These are phyloP conservation scores for Patella caerulea DNA, from an alignment of 2,888 invertebrate species.

Conservation along the genomic window DNA sequence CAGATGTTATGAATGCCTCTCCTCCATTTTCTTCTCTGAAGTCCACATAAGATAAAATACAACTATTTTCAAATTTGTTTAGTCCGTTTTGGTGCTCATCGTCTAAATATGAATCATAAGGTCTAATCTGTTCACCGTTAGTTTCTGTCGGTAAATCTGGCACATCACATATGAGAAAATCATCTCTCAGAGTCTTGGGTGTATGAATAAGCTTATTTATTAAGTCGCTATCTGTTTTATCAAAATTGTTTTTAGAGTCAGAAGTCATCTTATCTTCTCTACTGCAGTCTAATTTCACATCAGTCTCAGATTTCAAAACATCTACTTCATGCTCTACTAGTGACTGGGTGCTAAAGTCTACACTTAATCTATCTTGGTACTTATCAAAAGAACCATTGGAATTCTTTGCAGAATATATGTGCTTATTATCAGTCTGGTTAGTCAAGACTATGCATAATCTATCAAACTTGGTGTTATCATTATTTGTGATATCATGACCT, in stretches of 20 bases:
- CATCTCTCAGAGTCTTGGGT: background rate
- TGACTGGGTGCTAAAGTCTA: background rate
- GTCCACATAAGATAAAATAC: too few species aligned
- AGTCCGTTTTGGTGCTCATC: too few species aligned
- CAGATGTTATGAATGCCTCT: too few species aligned
- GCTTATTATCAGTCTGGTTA: background rate
- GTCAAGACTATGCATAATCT: background rate
- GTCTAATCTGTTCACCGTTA: too few species aligned
- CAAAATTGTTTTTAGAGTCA: background rate
- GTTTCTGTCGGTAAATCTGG: too few species aligned
- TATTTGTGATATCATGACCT: background rate
- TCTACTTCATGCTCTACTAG: background rate
- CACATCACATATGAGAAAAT: too few species aligned
- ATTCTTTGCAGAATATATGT: background rate
- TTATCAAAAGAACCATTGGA: background rate
- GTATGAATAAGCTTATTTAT: background rate
- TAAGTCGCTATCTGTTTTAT: constrained; percentile 1
- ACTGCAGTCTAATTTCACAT: constrained; percentile 6
- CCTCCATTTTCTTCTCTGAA: too few species aligned
- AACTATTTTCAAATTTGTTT: too few species aligned
- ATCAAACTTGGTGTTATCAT: background rate
- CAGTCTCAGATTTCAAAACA: background rate
- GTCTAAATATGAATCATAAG: too few species aligned
- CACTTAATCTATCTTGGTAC: background rate
- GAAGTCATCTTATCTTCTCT: background rate